A percentile compares a stretch with the other conserved stretches of the same genome.
Conservation (phyloP, 2,113 vertebrate species). For the Halcyon malimbica region DNA sequence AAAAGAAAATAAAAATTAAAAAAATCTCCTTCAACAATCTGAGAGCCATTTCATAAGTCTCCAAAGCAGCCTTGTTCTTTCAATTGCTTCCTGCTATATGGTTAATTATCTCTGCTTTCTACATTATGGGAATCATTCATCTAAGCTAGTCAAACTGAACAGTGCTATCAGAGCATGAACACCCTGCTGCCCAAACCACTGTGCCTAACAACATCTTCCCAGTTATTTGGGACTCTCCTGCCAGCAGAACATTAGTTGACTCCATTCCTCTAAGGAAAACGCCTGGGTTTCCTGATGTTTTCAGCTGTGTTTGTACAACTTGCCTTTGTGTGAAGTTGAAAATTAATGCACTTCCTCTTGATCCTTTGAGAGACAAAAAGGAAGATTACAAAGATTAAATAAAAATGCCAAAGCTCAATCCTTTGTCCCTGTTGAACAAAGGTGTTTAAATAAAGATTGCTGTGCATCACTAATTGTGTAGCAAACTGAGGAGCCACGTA, state of each 20-base stretch:
- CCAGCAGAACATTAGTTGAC: slow-evolving; percentile 6
- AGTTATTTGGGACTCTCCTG: not conserved
- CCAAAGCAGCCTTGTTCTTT: slow-evolving; percentile 10
- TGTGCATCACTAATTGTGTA: not conserved
- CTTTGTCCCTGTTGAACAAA: not conserved
- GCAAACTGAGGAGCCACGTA: not conserved
- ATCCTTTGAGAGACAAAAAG: not conserved
- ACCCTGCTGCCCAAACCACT: slow-evolving; percentile 11
- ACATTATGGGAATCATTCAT: not conserved
- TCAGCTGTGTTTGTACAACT: slow-evolving; percentile 60
- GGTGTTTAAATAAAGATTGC: slow-evolving; percentile 10
- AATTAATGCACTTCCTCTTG: slow-evolving; percentile 44
- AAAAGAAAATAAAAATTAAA: not conserved
- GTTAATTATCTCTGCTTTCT: slow-evolving; percentile 48
- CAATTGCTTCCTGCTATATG: slow-evolving; percentile 53
- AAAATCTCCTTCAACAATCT: not conserved
- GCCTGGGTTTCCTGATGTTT: slow-evolving; percentile 40
- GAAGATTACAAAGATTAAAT: slow-evolving; percentile 16
- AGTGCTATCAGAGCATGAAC: not conserved
- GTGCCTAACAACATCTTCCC: not conserved
- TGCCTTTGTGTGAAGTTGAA: slow-evolving; percentile 26
- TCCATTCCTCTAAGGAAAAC: slow-evolving; percentile 32
- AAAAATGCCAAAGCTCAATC: not conserved
- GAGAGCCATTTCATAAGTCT: not conserved
- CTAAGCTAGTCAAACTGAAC: not conserved